Evolutionary conservation across 2,113 vertebrate genomes (phyloP).

Genomic region (Pampusana beccarii): DNA sequence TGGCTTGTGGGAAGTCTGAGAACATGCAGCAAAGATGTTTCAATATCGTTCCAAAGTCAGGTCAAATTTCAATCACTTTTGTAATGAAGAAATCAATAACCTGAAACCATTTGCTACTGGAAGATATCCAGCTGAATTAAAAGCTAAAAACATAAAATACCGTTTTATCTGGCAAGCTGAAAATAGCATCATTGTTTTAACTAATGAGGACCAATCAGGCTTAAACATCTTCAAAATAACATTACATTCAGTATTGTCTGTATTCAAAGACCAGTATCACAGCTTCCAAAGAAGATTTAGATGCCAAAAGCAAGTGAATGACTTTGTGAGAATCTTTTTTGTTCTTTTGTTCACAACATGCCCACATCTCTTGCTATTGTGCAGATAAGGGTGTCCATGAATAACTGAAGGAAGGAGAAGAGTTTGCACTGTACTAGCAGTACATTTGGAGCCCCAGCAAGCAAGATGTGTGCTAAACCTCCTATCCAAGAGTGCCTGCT

Average conservation of each 20-base stretch:
- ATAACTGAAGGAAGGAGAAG: neutral
- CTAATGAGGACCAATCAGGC: neutral
- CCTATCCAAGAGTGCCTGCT: neutral
- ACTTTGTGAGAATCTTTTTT: neutral
- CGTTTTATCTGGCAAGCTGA: neutral
- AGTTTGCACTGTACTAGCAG: neutral
- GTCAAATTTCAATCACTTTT: neutral
- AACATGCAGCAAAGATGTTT: neutral
- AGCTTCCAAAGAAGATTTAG: neutral
- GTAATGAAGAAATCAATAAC: neutral
- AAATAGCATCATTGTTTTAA: neutral
- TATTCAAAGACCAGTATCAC: neutral
- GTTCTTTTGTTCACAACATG: neutral
- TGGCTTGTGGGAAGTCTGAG: neutral
- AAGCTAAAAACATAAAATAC: neutral
- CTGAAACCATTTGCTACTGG: neutral
- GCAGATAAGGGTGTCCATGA: neutral
- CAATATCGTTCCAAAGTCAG: neutral
- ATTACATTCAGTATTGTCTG: neutral
- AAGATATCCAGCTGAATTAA: neutral
- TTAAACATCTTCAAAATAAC: constrained; percentile 19
- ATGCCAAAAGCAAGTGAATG: neutral
- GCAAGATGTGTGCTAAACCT: neutral
- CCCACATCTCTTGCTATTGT: neutral
- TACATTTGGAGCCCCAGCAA: neutral